Conservation (phyloP, 2,797 vertebrate species). For the Micropoecilia bifurca region DNA sequence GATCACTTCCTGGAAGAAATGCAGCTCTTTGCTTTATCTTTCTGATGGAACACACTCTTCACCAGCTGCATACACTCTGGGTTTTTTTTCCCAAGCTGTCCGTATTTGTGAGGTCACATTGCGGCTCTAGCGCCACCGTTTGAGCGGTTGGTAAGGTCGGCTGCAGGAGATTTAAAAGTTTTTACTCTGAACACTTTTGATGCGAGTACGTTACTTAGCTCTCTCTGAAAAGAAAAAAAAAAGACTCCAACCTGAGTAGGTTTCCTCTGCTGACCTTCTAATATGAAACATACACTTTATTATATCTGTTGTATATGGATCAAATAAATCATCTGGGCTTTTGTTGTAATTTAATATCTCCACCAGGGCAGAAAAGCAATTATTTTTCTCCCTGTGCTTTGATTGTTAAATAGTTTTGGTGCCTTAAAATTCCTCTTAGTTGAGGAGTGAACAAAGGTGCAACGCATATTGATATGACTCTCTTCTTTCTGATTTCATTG, state of each 20-base stretch:
- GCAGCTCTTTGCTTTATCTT: slow-evolving; percentile 23
- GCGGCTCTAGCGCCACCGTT: not conserved
- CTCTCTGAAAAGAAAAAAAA: slow-evolving; percentile 3
- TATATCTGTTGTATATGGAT: slow-evolving; percentile 24
- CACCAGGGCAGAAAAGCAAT: not conserved
- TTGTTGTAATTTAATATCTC: slow-evolving; percentile 12
- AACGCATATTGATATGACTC: slow-evolving; percentile 5
- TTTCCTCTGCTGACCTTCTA: slow-evolving; percentile 17
- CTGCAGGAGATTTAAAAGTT: slow-evolving; percentile 13
- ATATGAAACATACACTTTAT: slow-evolving; percentile 36
- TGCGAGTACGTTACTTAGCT: slow-evolving; percentile 11
- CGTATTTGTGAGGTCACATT: slow-evolving; percentile 7
- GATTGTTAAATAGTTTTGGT: not conserved
- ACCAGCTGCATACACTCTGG: slow-evolving; percentile 4
- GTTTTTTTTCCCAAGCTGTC: not conserved
- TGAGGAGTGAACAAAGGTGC: not conserved
- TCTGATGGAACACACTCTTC: slow-evolving; percentile 28
- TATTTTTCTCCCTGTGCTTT: not conserved
- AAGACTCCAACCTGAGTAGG: slow-evolving; percentile 5
- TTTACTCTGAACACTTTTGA: slow-evolving; percentile 11
- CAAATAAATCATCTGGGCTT: slow-evolving; percentile 7
- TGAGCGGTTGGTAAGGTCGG: slow-evolving; percentile 3
- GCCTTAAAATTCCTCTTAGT: slow-evolving; percentile 18
- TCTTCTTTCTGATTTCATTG: not conserved
- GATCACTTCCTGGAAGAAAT: slow-evolving; percentile 27